phyloP scores from a whole-genome alignment of 2,113 vertebrate genomes.

The Leucoraja erinaceus region DNA sequence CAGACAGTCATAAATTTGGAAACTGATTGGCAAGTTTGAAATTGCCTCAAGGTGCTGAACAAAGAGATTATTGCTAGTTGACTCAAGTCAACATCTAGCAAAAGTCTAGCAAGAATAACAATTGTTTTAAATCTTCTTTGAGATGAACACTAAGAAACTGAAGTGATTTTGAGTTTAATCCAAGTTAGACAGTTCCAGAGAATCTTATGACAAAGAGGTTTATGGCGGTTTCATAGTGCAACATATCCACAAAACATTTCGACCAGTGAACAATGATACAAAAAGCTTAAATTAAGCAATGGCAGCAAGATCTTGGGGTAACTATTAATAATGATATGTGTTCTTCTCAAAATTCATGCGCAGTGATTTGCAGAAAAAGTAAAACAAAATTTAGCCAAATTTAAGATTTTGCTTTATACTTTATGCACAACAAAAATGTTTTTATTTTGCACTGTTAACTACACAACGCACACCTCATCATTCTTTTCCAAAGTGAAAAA shows the following conservation, averaged over 20 bases:
- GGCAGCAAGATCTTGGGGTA: neutral
- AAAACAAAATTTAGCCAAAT: too few species aligned
- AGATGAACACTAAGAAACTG: neutral
- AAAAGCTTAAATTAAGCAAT: neutral
- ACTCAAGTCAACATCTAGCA: too few species aligned
- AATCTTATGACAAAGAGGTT: neutral
- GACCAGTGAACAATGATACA: neutral
- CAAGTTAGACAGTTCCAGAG: neutral
- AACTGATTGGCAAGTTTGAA: neutral
- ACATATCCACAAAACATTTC: neutral
- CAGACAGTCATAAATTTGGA: neutral
- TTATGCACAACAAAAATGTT: too few species aligned
- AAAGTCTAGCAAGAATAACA: neutral
- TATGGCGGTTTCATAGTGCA: neutral
- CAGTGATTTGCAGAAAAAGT: too few species aligned
- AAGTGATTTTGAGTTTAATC: neutral
- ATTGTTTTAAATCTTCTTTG: neutral
- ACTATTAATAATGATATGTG: neutral
- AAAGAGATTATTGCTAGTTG: too few species aligned
- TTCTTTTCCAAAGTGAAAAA: neutral
- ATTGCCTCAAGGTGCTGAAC: neutral
- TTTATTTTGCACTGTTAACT: too few species aligned
- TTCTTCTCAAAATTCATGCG: too few species aligned
- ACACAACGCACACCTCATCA: too few species aligned
- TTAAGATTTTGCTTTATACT: too few species aligned